Evolutionary conservation across 2,888 invertebrate genomes (phyloP).

Genomic region (Drosophila mayaguana): DNA sequence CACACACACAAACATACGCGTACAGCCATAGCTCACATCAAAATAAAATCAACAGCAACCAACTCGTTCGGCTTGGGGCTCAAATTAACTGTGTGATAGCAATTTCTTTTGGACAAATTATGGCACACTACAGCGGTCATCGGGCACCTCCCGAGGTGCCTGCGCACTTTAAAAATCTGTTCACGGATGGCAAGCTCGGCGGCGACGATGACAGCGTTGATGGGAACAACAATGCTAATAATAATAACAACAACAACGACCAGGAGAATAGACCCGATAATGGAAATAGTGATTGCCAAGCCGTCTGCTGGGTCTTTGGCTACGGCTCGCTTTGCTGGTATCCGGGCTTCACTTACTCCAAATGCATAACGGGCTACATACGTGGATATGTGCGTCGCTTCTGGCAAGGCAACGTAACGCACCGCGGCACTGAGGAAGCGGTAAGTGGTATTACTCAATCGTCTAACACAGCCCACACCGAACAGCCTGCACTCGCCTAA

Average conservation of each 20-base stretch:
- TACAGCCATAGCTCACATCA: neutral
- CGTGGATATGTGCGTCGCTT: constrained; percentile 92
- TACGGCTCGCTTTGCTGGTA: constrained; percentile 98
- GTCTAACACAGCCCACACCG: neutral
- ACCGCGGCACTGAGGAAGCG: constrained; percentile 91
- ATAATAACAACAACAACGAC: constrained; percentile 20
- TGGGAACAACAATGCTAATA: constrained; percentile 12
- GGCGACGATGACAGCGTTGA: constrained; percentile 47
- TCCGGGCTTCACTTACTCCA: constrained; percentile 94
- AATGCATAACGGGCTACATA: constrained; percentile 91
- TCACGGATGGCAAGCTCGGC: constrained; percentile 73
- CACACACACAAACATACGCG: neutral
- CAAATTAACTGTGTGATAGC: constrained; percentile 33
- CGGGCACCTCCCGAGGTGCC: constrained; percentile 61
- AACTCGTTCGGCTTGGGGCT: constrained; percentile 30
- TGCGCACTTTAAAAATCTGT: constrained; percentile 80
- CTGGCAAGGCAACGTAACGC: constrained; percentile 96
- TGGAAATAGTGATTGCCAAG: constrained; percentile 47
- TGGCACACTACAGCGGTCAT: constrained; percentile 71
- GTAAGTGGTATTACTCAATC: constrained; percentile 85
- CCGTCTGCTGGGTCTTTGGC: constrained; percentile 93
- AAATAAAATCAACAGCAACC: constrained; percentile 4
- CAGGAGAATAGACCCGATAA: constrained; percentile 59
- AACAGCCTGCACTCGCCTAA: neutral
- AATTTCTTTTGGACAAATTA: constrained; percentile 23